Evolutionary conservation across 2,113 vertebrate genomes (phyloP).

Genomic region (Ancistrus triradiatus): DNA sequence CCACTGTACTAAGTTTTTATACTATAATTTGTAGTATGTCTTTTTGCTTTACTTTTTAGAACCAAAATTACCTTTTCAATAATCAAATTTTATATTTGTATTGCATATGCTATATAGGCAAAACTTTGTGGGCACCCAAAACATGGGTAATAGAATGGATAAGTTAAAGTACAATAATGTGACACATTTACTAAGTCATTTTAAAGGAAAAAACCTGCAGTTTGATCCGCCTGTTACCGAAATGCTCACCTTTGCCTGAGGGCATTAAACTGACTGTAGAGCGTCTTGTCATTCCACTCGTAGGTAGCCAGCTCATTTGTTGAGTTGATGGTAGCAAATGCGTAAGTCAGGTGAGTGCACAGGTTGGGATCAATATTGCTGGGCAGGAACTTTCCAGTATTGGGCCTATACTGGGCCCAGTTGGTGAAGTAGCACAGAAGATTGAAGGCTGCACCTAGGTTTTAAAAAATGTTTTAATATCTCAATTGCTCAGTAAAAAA

Average conservation of each 20-base stretch:
- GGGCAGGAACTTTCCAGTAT: conserved; percentile 59
- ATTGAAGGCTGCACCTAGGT: conserved; percentile 67
- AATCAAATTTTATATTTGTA: too few relatives aligned
- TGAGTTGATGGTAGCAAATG: conserved; percentile 67
- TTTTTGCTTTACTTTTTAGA: too few relatives aligned
- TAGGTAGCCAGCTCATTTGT: conserved; percentile 62
- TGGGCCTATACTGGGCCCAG: conserved; percentile 78
- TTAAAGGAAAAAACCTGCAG: too few relatives aligned
- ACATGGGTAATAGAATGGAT: too few relatives aligned
- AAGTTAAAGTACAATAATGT: too few relatives aligned
- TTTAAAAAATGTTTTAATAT: neutral
- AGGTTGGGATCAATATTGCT: conserved; percentile 68
- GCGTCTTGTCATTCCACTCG: conserved; percentile 65
- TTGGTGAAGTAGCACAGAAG: conserved; percentile 82
- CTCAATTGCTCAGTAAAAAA: too few relatives aligned
- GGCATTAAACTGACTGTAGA: conserved; percentile 65
- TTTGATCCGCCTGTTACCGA: neutral
- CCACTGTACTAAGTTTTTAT: too few relatives aligned
- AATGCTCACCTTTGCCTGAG: conserved; percentile 60
- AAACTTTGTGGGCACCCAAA: too few relatives aligned
- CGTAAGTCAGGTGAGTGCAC: conserved; percentile 77
- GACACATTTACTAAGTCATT: too few relatives aligned
- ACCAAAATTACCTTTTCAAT: too few relatives aligned
- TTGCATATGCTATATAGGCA: too few relatives aligned
- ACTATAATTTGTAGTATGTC: too few relatives aligned